These are phyloP conservation scores for Mystacides longicornis DNA, from an alignment of 2,888 invertebrate genomes.

Conservation along the genomic window DNA sequence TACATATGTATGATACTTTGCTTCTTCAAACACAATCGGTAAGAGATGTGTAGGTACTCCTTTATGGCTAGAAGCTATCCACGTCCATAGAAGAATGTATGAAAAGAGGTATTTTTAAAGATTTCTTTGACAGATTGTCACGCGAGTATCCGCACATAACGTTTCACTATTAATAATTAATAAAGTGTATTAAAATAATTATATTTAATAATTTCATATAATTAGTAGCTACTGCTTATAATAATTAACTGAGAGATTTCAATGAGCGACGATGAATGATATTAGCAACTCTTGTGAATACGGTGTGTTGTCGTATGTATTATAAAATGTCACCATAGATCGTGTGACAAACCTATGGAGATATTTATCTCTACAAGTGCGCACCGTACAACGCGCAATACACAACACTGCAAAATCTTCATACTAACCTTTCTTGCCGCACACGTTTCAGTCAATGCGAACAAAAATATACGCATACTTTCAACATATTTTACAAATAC, in stretches of 20 bases:
- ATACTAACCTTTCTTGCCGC: too few relatives aligned
- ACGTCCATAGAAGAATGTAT: background rate
- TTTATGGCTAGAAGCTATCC: background rate
- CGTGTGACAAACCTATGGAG: background rate
- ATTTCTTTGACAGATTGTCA: too few relatives aligned
- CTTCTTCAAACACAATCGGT: background rate
- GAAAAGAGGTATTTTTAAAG: background rate
- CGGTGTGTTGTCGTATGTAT: background rate
- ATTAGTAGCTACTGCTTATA: background rate
- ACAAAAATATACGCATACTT: too few relatives aligned
- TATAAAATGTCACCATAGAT: background rate
- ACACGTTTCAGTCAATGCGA: too few relatives aligned
- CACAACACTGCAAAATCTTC: too few relatives aligned
- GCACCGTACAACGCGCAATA: background rate
- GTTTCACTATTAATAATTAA: slow-evolving; percentile 2
- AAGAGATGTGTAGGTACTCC: background rate
- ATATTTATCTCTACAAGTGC: background rate
- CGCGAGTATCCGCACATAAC: too few relatives aligned
- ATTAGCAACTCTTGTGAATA: background rate
- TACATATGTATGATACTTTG: background rate
- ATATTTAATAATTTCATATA: background rate
- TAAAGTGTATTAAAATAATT: slow-evolving; percentile 4
- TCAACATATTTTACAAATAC: too few relatives aligned
- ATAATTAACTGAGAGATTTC: background rate
- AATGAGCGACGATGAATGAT: background rate